Evolutionary conservation across 2,888 invertebrate genomes (phyloP).

Genomic region (Neria commutata): DNA sequence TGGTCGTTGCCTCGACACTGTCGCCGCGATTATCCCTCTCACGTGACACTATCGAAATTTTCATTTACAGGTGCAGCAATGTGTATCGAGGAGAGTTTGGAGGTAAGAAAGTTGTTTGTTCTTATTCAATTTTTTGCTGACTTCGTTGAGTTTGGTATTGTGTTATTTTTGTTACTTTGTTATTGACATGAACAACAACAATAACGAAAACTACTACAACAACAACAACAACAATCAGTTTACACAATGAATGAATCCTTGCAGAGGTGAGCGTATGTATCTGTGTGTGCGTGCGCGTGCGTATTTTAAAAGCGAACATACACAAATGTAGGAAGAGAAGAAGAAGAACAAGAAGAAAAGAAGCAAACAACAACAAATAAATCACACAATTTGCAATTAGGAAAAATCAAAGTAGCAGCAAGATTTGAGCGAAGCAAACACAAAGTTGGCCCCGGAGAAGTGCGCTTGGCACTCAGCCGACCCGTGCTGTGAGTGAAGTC

Average conservation of each 20-base stretch:
- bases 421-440: too few species aligned
- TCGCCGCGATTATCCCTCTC: conserved; percentile 49
- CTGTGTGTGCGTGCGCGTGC: not conserved
- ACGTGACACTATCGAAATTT: conserved; percentile 58
- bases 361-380: not conserved
- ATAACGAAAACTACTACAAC: not conserved
- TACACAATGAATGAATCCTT: not conserved
- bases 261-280: conserved; percentile 10
- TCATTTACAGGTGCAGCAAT: conserved; percentile 32
- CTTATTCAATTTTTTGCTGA: not conserved
- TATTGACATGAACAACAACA: not conserved
- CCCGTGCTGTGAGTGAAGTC: not conserved
- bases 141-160: not conserved
- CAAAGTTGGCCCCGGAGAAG: too few species aligned
- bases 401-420: not conserved
- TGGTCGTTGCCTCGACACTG: conserved; percentile 31
- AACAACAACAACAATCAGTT: not conserved
- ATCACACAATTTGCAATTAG: not conserved
- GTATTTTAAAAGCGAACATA: not conserved
- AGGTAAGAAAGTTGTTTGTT: not conserved
- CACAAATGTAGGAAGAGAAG: not conserved
- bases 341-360: not conserved
- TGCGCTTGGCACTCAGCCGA: not conserved
- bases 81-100: not conserved
- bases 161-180: not conserved